Percentiles rank a stretch among this genome's conserved stretches.
Evolutionary conservation across 1,140 invertebrate species (phyloP).

Genomic region (Solenopsis invicta): DNA sequence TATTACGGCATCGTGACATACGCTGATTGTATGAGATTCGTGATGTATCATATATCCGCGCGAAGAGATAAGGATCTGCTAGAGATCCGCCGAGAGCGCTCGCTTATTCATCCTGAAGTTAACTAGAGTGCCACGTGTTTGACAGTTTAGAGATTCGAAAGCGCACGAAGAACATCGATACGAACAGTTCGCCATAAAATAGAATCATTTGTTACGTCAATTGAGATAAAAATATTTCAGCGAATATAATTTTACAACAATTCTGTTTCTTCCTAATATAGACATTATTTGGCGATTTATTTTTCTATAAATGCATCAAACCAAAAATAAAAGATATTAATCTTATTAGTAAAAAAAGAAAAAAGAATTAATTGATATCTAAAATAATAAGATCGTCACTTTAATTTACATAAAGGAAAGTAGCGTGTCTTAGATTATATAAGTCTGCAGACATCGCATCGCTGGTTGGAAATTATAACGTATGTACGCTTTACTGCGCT

Average conservation of each 20-base stretch:
- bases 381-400: neutral
- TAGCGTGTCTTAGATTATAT: neutral
- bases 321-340: neutral
- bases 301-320: neutral
- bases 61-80: constrained; percentile 41
- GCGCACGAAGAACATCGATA: constrained; percentile 37
- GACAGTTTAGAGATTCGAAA: constrained; percentile 51
- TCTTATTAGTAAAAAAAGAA: neutral
- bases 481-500: neutral
- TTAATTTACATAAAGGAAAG: constrained; percentile 3
- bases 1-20: constrained; percentile 11
- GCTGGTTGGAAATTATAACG: constrained; percentile 1
- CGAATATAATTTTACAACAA: neutral
- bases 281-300: neutral
- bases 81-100: neutral
- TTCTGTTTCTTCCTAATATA: neutral
- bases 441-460: neutral
- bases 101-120: neutral
- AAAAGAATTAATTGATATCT: too few relatives aligned
- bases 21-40: constrained; percentile 36
- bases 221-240: neutral
- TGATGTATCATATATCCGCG: constrained; percentile 47
- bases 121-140: neutral
- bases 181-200: neutral
- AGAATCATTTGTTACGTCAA: constrained; percentile 13